A percentile compares a stretch with the other conserved stretches of the same genome.
phyloP scores from a whole-genome alignment of 2,113 vertebrate genomes.

The Platanista minor region DNA sequence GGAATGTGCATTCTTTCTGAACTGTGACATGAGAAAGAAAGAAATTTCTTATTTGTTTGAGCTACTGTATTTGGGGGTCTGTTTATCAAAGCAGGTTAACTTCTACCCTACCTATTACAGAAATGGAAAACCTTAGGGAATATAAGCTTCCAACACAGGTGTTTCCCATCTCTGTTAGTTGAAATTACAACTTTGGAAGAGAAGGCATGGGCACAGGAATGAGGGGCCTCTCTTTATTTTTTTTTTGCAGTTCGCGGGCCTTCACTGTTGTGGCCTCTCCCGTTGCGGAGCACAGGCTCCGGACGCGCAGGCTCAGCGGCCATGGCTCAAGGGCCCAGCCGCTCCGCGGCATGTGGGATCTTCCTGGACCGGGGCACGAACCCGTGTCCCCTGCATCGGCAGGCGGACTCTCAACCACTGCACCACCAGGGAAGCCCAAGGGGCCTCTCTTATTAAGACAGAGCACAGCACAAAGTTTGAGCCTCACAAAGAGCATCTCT shows the following conservation, averaged over 20 bases:
- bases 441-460: neutral
- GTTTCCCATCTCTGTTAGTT: neutral
- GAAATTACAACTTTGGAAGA: neutral
- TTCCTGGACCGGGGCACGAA: too few species aligned
- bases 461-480: neutral
- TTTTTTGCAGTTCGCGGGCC: too few species aligned
- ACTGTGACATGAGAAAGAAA: neutral
- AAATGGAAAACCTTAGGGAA: neutral
- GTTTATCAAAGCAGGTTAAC: neutral
- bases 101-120: neutral
- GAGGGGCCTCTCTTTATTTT: neutral
- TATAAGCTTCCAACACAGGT: neutral
- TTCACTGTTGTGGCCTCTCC: too few species aligned
- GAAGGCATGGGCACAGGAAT: neutral
- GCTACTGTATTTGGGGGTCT: accelerated
- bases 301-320: too few species aligned
- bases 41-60: neutral
- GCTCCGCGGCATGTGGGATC: too few species aligned
- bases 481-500: neutral
- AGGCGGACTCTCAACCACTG: too few species aligned
- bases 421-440: too few species aligned
- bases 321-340: too few species aligned
- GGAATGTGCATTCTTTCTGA: neutral
- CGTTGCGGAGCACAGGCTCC: too few species aligned
- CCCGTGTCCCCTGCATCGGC: too few species aligned